phyloP scores from a whole-genome alignment of 1,140 invertebrate species.

The Eurosta solidaginis region DNA sequence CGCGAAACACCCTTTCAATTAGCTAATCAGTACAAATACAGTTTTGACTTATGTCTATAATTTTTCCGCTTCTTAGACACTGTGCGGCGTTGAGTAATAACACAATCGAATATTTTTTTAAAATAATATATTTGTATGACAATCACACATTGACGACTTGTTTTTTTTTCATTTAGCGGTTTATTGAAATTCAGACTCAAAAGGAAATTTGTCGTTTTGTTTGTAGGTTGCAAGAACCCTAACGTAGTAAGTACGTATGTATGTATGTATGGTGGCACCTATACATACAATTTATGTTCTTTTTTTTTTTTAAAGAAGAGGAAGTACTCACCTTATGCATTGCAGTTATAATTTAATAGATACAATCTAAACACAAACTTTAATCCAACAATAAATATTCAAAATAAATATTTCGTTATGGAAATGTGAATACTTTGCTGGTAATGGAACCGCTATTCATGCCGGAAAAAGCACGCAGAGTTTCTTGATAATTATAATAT shows the following conservation, averaged over 20 bases:
- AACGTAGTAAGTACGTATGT: background rate
- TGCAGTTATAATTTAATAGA: slow-evolving; percentile 5
- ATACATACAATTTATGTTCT: background rate
- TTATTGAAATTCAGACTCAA: slow-evolving; percentile 9
- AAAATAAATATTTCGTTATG: background rate
- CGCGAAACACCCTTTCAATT: too few species aligned
- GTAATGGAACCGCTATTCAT: background rate
- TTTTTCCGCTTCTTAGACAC: too few species aligned
- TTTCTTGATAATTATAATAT: background rate
- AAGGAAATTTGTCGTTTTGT: background rate
- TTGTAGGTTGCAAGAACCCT: background rate
- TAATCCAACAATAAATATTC: slow-evolving; percentile 2
- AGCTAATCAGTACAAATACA: too few species aligned
- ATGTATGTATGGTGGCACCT: background rate
- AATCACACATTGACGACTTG: background rate
- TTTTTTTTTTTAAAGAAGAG: background rate
- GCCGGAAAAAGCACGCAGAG: background rate
- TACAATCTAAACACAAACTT: background rate
- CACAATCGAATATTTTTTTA: background rate
- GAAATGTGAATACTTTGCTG: background rate
- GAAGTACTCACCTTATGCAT: background rate
- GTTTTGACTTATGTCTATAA: too few species aligned
- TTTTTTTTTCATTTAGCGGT: slow-evolving; percentile 19
- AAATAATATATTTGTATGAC: slow-evolving; percentile 14
- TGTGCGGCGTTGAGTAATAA: background rate